Conservation (phyloP, 1,140 invertebrate species). For the Ips nitidus region DNA sequence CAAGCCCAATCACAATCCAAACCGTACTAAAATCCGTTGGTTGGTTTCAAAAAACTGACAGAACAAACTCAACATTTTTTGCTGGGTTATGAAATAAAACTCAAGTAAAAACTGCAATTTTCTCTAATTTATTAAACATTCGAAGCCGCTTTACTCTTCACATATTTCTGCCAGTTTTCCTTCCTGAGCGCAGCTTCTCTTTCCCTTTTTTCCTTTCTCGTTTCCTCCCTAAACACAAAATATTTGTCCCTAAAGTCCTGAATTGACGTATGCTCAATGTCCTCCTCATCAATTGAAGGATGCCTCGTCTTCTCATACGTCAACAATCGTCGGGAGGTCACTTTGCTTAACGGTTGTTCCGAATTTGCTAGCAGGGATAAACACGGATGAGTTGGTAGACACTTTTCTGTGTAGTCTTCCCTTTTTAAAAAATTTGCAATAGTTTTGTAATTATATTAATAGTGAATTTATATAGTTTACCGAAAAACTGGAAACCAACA, state of each 20-base stretch:
- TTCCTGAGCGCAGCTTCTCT: conserved; percentile 43
- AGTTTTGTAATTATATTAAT: not conserved
- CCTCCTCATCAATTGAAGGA: conserved; percentile 47
- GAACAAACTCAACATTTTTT: no score
- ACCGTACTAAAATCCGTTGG: no score
- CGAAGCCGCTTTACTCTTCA: conserved; percentile 16
- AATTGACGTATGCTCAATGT: conserved; percentile 37
- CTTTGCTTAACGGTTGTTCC: conserved; percentile 79
- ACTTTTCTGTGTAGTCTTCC: conserved; percentile 71
- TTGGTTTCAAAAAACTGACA: no score
- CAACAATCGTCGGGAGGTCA: conserved; percentile 78
- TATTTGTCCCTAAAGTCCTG: conserved; percentile 65
- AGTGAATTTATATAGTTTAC: conserved; percentile 52
- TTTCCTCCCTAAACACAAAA: conserved; percentile 64
- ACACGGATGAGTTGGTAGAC: conserved; percentile 78
- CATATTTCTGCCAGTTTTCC: conserved; percentile 42
- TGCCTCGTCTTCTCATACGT: conserved; percentile 83
- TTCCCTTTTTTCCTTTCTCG: conserved; percentile 58
- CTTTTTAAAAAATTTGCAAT: conserved; percentile 54
- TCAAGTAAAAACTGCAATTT: not conserved
- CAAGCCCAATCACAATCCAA: no score
- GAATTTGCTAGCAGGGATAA: conserved; percentile 78
- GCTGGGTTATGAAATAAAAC: not conserved
- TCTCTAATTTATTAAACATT: not conserved
- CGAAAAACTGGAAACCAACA: conserved; percentile 90